These are phyloP conservation scores for Percopsis omiscomaycus DNA, from an alignment of 2,797 vertebrate genomes.

Conservation along the genomic window DNA sequence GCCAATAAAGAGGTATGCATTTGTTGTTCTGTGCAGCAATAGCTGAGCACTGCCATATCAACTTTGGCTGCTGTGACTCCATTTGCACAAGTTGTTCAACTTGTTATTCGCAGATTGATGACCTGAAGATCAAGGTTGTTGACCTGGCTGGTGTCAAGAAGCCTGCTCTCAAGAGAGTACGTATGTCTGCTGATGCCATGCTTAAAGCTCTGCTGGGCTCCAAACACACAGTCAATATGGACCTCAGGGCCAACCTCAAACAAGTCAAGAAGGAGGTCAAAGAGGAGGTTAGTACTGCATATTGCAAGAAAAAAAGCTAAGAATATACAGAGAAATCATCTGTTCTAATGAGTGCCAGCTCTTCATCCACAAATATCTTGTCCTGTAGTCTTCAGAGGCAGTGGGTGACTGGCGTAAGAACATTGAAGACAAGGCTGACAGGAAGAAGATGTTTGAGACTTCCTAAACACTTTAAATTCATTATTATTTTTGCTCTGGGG, in stretches of 20 bases:
- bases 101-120: constrained; percentile 80
- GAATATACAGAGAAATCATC: neutral
- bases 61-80: neutral
- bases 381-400: constrained; percentile 62
- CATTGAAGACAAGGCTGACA: constrained; percentile 74
- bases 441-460: constrained; percentile 73
- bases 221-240: constrained; percentile 95
- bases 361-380: constrained; percentile 22
- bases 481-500: constrained; percentile 25
- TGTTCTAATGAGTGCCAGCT: neutral
- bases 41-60: too few species aligned
- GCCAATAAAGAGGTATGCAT: constrained; percentile 85
- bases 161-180: constrained; percentile 86
- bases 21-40: neutral
- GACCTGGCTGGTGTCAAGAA: constrained; percentile 95
- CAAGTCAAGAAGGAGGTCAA: constrained; percentile 96
- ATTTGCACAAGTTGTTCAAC: constrained; percentile 6
- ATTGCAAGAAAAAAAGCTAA: neutral
- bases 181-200: constrained; percentile 96
- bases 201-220: constrained; percentile 92
- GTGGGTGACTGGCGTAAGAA: constrained; percentile 76
- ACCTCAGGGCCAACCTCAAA: constrained; percentile 92
- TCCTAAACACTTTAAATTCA: constrained; percentile 11
- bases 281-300: constrained; percentile 78
- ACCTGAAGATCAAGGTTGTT: constrained; percentile 91